phyloP scores from a whole-genome alignment of 92 coral and sea anemone species.

The Muricea muricata region DNA sequence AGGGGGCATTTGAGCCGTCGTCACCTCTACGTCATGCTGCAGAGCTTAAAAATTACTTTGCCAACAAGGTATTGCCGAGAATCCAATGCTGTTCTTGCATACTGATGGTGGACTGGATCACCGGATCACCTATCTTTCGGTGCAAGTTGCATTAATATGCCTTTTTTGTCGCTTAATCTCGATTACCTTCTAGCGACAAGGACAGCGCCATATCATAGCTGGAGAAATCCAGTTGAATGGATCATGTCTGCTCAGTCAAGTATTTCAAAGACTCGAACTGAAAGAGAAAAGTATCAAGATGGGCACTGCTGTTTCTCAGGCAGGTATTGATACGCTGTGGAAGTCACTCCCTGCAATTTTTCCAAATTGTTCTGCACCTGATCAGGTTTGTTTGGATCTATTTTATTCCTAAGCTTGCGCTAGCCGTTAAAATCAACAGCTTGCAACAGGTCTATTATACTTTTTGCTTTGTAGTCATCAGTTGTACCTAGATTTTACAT shows the following conservation, averaged over 20 bases:
- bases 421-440: too few species aligned
- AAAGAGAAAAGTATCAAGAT: slow-evolving; percentile 13
- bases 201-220: slow-evolving; percentile 7
- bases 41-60: background rate
- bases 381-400: background rate
- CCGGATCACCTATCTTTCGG: background rate
- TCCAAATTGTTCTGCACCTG: background rate
- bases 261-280: slow-evolving; percentile 16
- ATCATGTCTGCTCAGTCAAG: slow-evolving; percentile 17
- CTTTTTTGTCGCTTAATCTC: background rate
- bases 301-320: background rate
- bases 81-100: slow-evolving; percentile 4
- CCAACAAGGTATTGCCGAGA: slow-evolving; percentile 5
- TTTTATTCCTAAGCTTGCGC: background rate
- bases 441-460: too few species aligned
- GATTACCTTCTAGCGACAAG: slow-evolving; percentile 12
- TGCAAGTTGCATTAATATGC: background rate
- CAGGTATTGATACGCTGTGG: slow-evolving; percentile 12
- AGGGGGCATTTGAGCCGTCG: slow-evolving; percentile 15
- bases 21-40: background rate
- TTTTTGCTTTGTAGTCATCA: background rate
- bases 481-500: background rate
- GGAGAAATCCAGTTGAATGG: slow-evolving; percentile 26
- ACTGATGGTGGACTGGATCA: slow-evolving; percentile 33
- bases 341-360: background rate